phyloP scores from a whole-genome alignment of 1,140 invertebrate genomes.

The Scaptodrosophila lebanonensis region DNA sequence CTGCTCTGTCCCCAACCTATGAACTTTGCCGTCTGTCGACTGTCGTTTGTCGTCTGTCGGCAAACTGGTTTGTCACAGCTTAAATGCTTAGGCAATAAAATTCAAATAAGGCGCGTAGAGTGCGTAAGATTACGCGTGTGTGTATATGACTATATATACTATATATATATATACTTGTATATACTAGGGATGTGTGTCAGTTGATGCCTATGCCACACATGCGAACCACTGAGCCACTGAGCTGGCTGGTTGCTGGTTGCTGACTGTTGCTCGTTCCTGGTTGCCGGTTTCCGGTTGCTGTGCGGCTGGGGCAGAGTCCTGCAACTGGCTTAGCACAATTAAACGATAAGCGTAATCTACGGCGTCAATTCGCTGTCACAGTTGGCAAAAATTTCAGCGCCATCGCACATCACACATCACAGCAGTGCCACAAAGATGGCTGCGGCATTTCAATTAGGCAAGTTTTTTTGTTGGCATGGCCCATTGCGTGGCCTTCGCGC shows the following conservation, averaged over 20 bases:
- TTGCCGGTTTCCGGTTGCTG: no score
- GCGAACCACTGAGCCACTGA: no score
- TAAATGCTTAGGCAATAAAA: slow-evolving; percentile 73
- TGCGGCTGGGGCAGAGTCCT: slow-evolving; percentile 10
- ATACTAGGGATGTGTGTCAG: slow-evolving; percentile 1
- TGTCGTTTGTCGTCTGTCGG: slow-evolving; percentile 11
- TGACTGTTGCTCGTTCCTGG: no score
- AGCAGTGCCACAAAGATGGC: no score
- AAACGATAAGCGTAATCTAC: slow-evolving; percentile 70
- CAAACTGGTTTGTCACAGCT: slow-evolving; percentile 50
- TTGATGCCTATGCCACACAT: no score
- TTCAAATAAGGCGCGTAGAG: slow-evolving; percentile 54
- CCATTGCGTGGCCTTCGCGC: slow-evolving; percentile 46
- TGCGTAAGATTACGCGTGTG: slow-evolving; percentile 20
- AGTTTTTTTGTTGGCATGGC: neutral
- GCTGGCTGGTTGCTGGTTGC: no score
- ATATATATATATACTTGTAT: neutral
- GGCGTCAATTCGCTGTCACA: slow-evolving; percentile 49
- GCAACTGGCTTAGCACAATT: slow-evolving; percentile 67
- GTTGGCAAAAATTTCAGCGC: slow-evolving; percentile 60
- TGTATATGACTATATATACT: slow-evolving; percentile 5
- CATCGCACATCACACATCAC: no score
- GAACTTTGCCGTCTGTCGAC: neutral
- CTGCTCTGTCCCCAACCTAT: no score
- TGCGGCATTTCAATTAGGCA: slow-evolving; percentile 58